Evolutionary conservation across 2,888 invertebrate species (phyloP).

Genomic region (Tupiocoris notatus): DNA sequence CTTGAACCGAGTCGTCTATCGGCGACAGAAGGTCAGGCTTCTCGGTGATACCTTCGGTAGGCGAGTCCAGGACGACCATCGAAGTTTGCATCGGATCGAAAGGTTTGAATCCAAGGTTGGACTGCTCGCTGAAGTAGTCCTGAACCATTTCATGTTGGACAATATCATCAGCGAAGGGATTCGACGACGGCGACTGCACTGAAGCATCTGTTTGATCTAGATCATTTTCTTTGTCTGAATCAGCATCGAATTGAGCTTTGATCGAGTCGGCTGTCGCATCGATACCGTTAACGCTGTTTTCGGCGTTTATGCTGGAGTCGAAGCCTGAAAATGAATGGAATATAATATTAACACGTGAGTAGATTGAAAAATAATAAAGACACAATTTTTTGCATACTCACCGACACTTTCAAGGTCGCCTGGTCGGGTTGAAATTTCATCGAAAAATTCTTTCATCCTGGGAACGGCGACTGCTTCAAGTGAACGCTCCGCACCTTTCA

Average conservation of each 20-base stretch:
- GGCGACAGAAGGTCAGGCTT: slow-evolving; percentile 28
- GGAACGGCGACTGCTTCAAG: slow-evolving; percentile 63
- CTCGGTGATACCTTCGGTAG: background rate
- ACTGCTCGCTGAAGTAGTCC: slow-evolving; percentile 33
- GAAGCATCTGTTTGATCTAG: background rate
- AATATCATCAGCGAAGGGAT: slow-evolving; percentile 36
- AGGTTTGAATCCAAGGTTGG: slow-evolving; percentile 6
- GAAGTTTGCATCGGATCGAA: slow-evolving; percentile 35
- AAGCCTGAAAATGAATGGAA: background rate
- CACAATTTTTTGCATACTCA: no score
- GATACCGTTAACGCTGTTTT: slow-evolving; percentile 52
- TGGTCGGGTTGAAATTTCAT: slow-evolving; percentile 64
- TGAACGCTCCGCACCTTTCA: slow-evolving; percentile 60
- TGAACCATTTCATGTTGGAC: slow-evolving; percentile 26
- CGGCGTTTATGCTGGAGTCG: background rate
- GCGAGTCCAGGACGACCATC: slow-evolving; percentile 24
- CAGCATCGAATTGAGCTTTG: slow-evolving; percentile 56
- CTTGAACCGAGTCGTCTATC: background rate
- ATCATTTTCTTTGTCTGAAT: slow-evolving; percentile 13
- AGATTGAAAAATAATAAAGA: no score
- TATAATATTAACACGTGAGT: no score
- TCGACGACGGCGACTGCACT: slow-evolving; percentile 6
- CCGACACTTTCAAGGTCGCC: slow-evolving; percentile 56
- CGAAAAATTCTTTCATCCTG: slow-evolving; percentile 64
- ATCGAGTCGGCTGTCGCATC: slow-evolving; percentile 58